A percentile compares a stretch with the other conserved stretches of the same genome.
Conservation (phyloP, 2,888 invertebrate species). For the Drosophila diplacantha region DNA sequence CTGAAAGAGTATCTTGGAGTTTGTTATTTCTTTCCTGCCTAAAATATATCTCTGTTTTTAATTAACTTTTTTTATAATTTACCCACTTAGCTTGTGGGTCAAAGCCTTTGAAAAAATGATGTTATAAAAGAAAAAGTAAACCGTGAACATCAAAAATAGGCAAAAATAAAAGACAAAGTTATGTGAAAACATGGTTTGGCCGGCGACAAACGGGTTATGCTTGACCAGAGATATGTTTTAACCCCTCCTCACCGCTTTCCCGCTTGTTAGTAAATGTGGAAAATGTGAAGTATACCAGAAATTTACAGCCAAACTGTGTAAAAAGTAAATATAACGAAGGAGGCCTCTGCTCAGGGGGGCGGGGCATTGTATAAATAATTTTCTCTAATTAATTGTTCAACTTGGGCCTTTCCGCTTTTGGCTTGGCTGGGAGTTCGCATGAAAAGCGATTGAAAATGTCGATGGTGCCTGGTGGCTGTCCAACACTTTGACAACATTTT, state of each 20-base stretch:
- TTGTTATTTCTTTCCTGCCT: not conserved
- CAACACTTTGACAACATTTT: conserved; percentile 60
- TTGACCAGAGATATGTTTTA: conserved; percentile 21
- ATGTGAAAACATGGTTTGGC: conserved; percentile 57
- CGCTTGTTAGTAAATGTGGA: conserved; percentile 56
- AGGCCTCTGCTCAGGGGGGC: not conserved
- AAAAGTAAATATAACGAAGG: conserved; percentile 30
- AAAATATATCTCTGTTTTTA: not conserved
- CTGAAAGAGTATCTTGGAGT: too few species aligned
- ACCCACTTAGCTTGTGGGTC: conserved; percentile 54
- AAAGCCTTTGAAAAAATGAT: conserved; percentile 68
- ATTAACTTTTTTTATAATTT: not conserved
- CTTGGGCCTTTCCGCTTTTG: conserved; percentile 34
- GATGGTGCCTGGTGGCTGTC: conserved; percentile 10
- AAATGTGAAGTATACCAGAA: conserved; percentile 69
- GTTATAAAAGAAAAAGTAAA: conserved; percentile 69
- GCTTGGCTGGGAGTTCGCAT: conserved; percentile 25
- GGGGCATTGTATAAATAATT: conserved; percentile 57
- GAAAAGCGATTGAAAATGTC: conserved; percentile 39
- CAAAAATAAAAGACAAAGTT: conserved; percentile 45
- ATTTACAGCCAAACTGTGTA: conserved; percentile 47
- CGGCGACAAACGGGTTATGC: conserved; percentile 60
- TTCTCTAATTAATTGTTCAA: conserved; percentile 69
- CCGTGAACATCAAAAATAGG: conserved; percentile 48
- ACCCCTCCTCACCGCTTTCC: not conserved